Conservation (phyloP, 2,888 invertebrate genomes). For the Aphodius granarius region DNA sequence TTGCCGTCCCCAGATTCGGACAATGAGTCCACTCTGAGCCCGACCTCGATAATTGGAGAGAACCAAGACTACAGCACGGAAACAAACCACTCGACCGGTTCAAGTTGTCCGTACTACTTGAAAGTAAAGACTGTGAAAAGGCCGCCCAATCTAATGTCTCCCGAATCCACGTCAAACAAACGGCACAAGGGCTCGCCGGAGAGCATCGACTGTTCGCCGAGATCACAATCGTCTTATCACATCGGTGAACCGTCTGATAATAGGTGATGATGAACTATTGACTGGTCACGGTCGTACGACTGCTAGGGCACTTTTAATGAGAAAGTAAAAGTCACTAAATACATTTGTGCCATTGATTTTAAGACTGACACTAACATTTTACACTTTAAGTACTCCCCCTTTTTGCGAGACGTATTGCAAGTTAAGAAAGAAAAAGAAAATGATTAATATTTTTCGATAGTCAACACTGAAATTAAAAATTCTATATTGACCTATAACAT, state of each 20-base stretch:
- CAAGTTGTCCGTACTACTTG: constrained; percentile 33
- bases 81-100: constrained; percentile 9
- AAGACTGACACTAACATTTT: constrained; percentile 35
- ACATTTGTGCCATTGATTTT: constrained; percentile 38
- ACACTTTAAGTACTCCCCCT: constrained; percentile 21
- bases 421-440: constrained; percentile 8
- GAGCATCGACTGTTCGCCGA: not conserved
- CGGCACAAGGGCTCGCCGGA: constrained; percentile 38
- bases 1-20: constrained; percentile 52
- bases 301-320: constrained; percentile 27
- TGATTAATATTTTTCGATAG: constrained; percentile 23
- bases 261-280: constrained; percentile 26
- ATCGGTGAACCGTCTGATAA: constrained; percentile 22
- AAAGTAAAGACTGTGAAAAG: constrained; percentile 43
- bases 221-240: constrained; percentile 11
- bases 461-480: constrained; percentile 15
- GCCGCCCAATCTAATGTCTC: constrained; percentile 41
- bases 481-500: constrained; percentile 6
- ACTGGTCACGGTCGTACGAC: constrained; percentile 17
- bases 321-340: constrained; percentile 25
- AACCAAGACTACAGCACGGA: constrained; percentile 47
- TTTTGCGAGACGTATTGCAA: constrained; percentile 9
- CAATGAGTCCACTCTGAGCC: constrained; percentile 39
- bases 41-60: constrained; percentile 38
- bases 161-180: constrained; percentile 40